Evolutionary conservation across 1,140 invertebrate species (phyloP).

Genomic region (Drosophila auraria): DNA sequence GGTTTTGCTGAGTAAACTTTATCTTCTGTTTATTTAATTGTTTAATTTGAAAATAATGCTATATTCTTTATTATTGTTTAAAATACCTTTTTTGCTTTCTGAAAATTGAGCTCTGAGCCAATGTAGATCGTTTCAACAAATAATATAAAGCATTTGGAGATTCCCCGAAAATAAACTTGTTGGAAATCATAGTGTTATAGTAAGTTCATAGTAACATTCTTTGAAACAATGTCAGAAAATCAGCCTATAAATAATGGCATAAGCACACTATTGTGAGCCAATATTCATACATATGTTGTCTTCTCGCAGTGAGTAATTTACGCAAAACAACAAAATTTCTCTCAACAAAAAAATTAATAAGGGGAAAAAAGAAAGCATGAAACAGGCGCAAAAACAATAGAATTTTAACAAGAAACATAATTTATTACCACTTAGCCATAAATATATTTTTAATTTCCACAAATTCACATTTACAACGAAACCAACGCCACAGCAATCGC

Average conservation of each 20-base stretch:
- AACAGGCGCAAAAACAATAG: constrained; percentile 67
- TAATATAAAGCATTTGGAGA: too few species aligned
- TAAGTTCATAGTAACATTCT: background rate
- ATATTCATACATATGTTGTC: constrained; percentile 47
- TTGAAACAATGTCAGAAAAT: constrained; percentile 1
- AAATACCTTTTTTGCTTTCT: too few species aligned
- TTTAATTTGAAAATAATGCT: background rate
- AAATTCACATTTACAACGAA: constrained; percentile 77
- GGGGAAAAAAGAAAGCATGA: constrained; percentile 31
- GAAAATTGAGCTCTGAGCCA: too few species aligned
- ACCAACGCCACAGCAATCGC: constrained; percentile 42
- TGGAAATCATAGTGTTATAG: too few species aligned
- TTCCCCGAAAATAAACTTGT: too few species aligned
- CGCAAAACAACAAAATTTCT: constrained; percentile 9
- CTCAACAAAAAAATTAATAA: constrained; percentile 54
- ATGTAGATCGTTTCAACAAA: too few species aligned
- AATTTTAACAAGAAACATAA: constrained; percentile 83
- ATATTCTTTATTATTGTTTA: background rate
- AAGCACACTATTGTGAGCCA: constrained; percentile 24
- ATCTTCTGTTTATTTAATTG: background rate
- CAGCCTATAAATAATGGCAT: constrained; percentile 53
- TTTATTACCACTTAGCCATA: constrained; percentile 83
- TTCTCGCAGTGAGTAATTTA: constrained; percentile 56
- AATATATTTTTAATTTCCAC: constrained; percentile 84
- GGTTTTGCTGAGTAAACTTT: too few species aligned